Evolutionary conservation across 1,140 invertebrate genomes (phyloP).

Genomic region (Diabrotica undecimpunctata): DNA sequence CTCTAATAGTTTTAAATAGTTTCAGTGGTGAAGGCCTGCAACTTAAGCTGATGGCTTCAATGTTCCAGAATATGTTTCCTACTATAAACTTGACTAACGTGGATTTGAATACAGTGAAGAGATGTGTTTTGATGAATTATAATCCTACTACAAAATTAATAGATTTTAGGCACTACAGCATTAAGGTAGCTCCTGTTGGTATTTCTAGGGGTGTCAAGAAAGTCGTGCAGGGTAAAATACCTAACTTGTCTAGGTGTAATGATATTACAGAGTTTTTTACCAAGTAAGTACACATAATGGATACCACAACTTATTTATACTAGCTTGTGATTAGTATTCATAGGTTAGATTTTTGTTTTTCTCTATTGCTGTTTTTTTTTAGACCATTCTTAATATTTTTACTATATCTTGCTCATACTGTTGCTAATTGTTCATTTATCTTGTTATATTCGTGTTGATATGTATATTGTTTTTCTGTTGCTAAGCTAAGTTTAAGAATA

Average conservation of each 20-base stretch:
- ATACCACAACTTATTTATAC: no score
- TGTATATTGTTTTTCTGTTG: no score
- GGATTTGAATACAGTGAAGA: slow-evolving; percentile 81
- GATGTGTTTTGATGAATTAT: slow-evolving; percentile 90
- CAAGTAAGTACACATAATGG: slow-evolving; percentile 57
- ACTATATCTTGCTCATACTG: no score
- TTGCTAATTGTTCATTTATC: no score
- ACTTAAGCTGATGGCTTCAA: slow-evolving; percentile 87
- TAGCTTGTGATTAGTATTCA: no score
- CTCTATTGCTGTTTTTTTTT: no score
- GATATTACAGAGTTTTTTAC: slow-evolving; percentile 90
- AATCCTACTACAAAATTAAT: slow-evolving; percentile 80
- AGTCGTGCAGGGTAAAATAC: slow-evolving; percentile 85
- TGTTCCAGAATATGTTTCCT: slow-evolving; percentile 99
- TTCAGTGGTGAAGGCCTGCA: slow-evolving; percentile 85
- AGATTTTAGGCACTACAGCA: slow-evolving; percentile 90
- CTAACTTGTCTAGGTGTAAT: slow-evolving; percentile 80
- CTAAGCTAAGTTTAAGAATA: no score
- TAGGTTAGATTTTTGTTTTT: no score
- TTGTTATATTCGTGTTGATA: no score
- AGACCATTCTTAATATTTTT: no score
- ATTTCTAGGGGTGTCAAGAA: slow-evolving; percentile 92
- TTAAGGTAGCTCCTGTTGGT: slow-evolving; percentile 81
- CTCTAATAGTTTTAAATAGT: slow-evolving; percentile 90
- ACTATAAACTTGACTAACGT: slow-evolving; percentile 93